phyloP scores from a whole-genome alignment of 2,113 vertebrate species.

The Chionomys nivalis region DNA sequence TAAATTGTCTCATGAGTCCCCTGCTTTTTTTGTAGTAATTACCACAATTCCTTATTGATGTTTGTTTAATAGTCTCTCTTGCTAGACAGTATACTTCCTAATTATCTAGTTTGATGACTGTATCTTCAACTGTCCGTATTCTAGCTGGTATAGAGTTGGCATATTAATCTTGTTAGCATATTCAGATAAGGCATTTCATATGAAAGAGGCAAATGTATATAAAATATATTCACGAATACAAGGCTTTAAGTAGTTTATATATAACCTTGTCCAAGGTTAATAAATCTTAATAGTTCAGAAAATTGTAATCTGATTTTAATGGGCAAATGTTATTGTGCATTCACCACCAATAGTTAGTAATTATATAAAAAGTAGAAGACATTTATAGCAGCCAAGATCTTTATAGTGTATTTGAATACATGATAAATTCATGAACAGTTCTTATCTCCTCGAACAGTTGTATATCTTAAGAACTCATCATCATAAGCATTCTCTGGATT shows the following conservation, averaged over 20 bases:
- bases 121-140: background rate
- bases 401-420: slow-evolving; percentile 71
- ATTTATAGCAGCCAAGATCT: slow-evolving; percentile 66
- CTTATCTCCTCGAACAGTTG: slow-evolving; percentile 73
- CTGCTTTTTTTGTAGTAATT: background rate
- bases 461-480: slow-evolving; percentile 78
- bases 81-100: background rate
- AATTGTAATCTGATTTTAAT: slow-evolving; percentile 63
- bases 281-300: slow-evolving; percentile 69
- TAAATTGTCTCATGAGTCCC: background rate
- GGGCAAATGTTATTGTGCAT: slow-evolving; percentile 64
- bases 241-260: slow-evolving; percentile 44
- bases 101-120: slow-evolving; percentile 21
- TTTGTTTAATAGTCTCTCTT: slow-evolving; percentile 3
- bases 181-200: background rate
- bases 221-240: slow-evolving; percentile 46
- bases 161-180: slow-evolving; percentile 7
- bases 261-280: slow-evolving; percentile 70
- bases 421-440: slow-evolving; percentile 79
- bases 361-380: slow-evolving; percentile 62
- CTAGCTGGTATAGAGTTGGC: background rate
- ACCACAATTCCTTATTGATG: slow-evolving; percentile 7
- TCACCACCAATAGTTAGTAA: slow-evolving; percentile 67
- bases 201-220: slow-evolving; percentile 10
- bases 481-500: slow-evolving; percentile 72